Base-by-base conservation (phyloP, 2,113 vertebrate genomes). In the Spilogale gracilis region DNA sequence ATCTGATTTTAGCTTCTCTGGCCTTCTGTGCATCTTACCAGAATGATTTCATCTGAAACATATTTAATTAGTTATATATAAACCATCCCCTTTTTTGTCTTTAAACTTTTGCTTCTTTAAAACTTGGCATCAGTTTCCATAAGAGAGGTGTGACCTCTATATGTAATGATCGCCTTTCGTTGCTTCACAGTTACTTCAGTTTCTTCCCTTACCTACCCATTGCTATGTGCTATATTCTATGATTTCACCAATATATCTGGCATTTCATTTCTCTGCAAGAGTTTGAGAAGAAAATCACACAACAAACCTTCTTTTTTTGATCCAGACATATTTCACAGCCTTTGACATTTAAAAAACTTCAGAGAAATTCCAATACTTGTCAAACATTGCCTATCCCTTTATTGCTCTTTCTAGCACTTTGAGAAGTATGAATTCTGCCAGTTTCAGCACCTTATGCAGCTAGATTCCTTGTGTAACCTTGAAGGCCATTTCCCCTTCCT, bases 261-360 rank as follows among this genome's bases (percentile, higher is more conserved):
- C 18, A 95, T 97, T 97, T 96, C 63, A 96, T 96, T 96, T 94
- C 80, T 94, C 79, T 65, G 58, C 52, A 84, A 94, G 79, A 87
- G 9, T 95, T 90, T 95, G 83, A 92, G 79, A 76, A 89, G 82
- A 94, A 97, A 95, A 97, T 95, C 83, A 96, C 79, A 94, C 38
- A 96, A n/a, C 30, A 86, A 82, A 95, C 67, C 2, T 23, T 94
- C 91, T 85, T 94, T 89, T 76, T 45, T 96, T 97, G 82, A 96
- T 96, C 60, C 61, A 96, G 83, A 84, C 45, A 94, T 61, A 96
- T 92, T 92, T 98, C 74, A 69, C 43, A 96, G 83, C 54, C 67
- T 97, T 93, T 96, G 92, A 96, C 74, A 76, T 92, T 96, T 95
- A 80, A 95, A 93, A 27, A 95, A 92, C 94, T 90, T 95, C 84